Conservation (phyloP, 2,888 invertebrate species). For the Hanleya hanleyi region DNA sequence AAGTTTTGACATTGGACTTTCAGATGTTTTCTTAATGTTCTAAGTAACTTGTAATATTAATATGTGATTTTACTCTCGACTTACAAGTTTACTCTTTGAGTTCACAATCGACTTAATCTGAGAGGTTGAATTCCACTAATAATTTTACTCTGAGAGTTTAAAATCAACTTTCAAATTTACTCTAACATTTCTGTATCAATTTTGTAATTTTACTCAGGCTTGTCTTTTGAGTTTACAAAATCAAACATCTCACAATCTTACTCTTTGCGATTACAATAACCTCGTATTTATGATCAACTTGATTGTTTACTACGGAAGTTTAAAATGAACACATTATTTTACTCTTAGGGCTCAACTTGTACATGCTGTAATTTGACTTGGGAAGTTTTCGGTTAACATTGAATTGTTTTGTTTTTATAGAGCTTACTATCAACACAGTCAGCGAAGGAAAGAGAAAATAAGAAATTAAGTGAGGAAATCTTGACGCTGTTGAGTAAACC, state of each 20-base stretch:
- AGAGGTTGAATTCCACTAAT: not conserved
- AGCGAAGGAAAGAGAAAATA: constrained; percentile 94
- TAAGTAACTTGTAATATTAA: not conserved
- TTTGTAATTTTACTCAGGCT: no score
- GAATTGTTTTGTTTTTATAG: constrained; percentile 76
- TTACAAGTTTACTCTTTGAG: not conserved
- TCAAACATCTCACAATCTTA: no score
- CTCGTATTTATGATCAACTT: no score
- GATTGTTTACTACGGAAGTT: no score
- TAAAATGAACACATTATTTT: no score
- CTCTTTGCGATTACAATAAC: no score
- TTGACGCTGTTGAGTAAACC: constrained; percentile 90
- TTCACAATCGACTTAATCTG: not conserved
- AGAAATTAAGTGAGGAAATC: constrained; percentile 96
- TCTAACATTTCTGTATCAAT: not conserved
- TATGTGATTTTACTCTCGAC: not conserved
- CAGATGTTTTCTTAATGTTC: no score
- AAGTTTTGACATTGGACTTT: no score
- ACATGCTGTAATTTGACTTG: no score
- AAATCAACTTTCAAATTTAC: not conserved
- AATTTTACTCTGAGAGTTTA: not conserved
- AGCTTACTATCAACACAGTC: constrained; percentile 92
- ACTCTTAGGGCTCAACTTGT: no score
- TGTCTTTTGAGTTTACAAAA: no score
- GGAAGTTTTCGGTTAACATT: no score